Conservation (phyloP, 2,888 invertebrate species). For the Rotaria sp. region DNA sequence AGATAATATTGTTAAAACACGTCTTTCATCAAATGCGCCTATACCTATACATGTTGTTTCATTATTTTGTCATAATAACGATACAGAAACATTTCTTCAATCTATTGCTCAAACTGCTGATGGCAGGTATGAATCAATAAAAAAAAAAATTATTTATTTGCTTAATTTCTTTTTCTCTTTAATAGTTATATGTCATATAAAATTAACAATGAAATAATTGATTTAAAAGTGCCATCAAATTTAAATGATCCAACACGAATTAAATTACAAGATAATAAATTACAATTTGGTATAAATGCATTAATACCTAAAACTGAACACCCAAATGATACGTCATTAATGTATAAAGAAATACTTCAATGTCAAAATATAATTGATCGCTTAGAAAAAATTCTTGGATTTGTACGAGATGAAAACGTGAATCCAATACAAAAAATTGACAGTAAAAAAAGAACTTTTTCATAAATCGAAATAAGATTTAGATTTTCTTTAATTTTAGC, state of each 20-base stretch:
- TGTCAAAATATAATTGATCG: background rate
- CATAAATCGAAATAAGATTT: too few species aligned
- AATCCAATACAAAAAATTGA: background rate
- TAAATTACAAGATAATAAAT: background rate
- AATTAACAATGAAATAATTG: background rate
- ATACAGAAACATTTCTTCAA: slow-evolving; percentile 49
- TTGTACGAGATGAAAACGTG: background rate
- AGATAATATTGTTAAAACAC: slow-evolving; percentile 45
- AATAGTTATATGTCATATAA: background rate
- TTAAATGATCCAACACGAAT: slow-evolving; percentile 11
- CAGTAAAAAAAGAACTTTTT: background rate
- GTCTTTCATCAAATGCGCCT: slow-evolving; percentile 41
- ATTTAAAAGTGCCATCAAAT: slow-evolving; percentile 6
- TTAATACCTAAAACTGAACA: background rate
- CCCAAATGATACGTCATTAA: slow-evolving; percentile 11
- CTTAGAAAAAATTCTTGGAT: slow-evolving; percentile 5
- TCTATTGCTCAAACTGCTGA: slow-evolving; percentile 47
- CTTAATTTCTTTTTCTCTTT: background rate
- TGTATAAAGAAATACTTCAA: slow-evolving; percentile 28
- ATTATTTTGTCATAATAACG: slow-evolving; percentile 51
- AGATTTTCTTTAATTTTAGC: background rate
- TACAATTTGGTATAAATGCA: background rate
- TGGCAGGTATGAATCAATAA: slow-evolving; percentile 47
- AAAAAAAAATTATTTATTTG: background rate
- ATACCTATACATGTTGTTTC: slow-evolving; percentile 52